Conservation (phyloP, 1,140 invertebrate species). For the Asbolus verrucosus region DNA sequence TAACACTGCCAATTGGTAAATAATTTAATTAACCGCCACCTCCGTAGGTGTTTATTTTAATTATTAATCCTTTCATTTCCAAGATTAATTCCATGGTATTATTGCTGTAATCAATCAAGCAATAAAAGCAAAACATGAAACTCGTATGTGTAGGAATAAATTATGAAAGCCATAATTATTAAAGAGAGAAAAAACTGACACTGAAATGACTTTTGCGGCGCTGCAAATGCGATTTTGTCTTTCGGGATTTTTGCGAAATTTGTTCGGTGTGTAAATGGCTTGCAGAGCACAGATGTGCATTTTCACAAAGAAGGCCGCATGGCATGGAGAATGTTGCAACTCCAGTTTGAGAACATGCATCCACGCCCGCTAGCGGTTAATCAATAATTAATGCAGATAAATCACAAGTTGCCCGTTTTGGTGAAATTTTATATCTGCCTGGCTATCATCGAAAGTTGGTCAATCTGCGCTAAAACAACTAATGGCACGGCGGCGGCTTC, state of each 20-base stretch:
- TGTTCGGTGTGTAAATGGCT: conserved; percentile 20
- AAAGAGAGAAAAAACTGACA: neutral
- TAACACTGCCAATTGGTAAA: neutral
- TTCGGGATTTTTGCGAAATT: conserved; percentile 7
- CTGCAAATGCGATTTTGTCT: neutral
- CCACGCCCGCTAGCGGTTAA: conserved; percentile 30
- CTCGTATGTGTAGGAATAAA: conserved; percentile 25
- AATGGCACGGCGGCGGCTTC: conserved; percentile 31
- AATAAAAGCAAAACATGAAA: conserved; percentile 5
- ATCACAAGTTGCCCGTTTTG: conserved; percentile 31
- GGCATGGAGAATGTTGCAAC: conserved; percentile 30
- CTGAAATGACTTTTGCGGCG: neutral
- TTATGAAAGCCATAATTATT: conserved; percentile 16
- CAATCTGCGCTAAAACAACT: conserved; percentile 16
- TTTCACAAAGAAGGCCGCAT: conserved; percentile 31
- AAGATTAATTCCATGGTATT: conserved; percentile 20
- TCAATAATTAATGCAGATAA: conserved; percentile 38
- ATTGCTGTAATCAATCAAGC: conserved; percentile 30
- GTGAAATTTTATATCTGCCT: conserved; percentile 24
- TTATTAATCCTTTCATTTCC: conserved; percentile 34
- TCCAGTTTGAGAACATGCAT: conserved; percentile 28
- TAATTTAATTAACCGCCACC: conserved; percentile 38
- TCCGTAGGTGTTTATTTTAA: conserved; percentile 35
- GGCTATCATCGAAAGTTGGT: conserved; percentile 21
- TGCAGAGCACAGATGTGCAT: conserved; percentile 22